phyloP scores from a whole-genome alignment of 2,113 vertebrate species.

The Macaca mulatta region DNA sequence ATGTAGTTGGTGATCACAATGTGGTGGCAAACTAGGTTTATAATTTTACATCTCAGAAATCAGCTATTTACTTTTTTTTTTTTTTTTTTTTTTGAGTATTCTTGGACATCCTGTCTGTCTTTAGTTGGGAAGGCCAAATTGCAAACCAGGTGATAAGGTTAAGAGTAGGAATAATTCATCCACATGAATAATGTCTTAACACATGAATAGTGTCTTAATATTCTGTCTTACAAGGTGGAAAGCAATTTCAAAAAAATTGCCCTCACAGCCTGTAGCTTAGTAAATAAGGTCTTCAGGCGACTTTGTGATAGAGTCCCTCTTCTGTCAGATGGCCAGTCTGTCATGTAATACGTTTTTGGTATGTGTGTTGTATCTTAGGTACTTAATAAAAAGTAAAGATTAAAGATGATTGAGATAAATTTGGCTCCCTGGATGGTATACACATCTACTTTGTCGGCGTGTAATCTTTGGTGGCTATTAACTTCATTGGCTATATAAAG shows the following conservation, averaged over 20 bases:
- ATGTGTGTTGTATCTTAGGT: neutral
- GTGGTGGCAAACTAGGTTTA: neutral
- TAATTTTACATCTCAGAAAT: constrained; percentile 47
- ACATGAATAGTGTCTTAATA: neutral
- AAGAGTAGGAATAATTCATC: neutral
- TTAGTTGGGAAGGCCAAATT: neutral
- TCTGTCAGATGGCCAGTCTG: neutral
- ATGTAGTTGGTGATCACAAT: neutral
- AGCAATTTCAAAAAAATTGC: neutral
- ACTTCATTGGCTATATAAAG: neutral
- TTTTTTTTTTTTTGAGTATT: neutral
- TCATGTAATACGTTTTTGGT: neutral
- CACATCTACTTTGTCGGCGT: neutral
- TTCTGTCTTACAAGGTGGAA: neutral
- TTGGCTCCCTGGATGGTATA: neutral
- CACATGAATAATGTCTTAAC: too few relatives aligned
- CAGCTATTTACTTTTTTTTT: neutral
- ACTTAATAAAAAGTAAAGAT: neutral
- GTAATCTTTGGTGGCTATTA: neutral
- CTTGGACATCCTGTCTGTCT: neutral
- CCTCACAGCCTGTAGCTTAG: neutral
- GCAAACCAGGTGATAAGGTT: neutral
- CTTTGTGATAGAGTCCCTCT: neutral
- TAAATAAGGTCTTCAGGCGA: neutral
- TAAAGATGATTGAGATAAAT: neutral